Percentiles rank a stretch among this genome's conserved stretches.
phyloP scores from a whole-genome alignment of 2,888 invertebrate species.

The Cepaea hortensis region DNA sequence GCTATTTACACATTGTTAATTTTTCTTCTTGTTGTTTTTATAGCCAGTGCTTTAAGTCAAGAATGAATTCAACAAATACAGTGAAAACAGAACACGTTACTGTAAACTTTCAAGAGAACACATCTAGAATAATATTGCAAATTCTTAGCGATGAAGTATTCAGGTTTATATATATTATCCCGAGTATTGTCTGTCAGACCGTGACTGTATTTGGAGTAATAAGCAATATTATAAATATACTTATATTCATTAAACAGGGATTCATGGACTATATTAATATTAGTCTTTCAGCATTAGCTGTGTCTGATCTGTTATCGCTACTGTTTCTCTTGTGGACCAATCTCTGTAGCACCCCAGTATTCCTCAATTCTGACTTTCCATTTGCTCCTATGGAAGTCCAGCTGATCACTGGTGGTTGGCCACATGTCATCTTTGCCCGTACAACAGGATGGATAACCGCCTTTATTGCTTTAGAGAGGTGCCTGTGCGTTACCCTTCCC shows the following conservation, averaged over 20 bases:
- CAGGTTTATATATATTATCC: background rate
- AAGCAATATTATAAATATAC: slow-evolving; percentile 6
- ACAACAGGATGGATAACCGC: slow-evolving; percentile 28
- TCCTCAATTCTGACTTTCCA: background rate
- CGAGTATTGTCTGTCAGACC: background rate
- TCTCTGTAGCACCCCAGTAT: background rate
- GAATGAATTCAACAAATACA: background rate
- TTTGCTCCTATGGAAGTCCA: background rate
- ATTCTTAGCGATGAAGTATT: background rate
- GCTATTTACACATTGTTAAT: too few species aligned
- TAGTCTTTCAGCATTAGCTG: slow-evolving; percentile 11
- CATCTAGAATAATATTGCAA: background rate
- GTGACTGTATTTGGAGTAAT: background rate
- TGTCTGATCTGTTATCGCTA: slow-evolving; percentile 5
- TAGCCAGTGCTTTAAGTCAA: too few species aligned
- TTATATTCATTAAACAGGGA: slow-evolving; percentile 19
- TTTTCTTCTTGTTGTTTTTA: too few species aligned
- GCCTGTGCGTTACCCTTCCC: slow-evolving; percentile 13
- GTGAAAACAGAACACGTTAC: background rate
- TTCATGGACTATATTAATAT: slow-evolving; percentile 24
- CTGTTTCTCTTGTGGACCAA: slow-evolving; percentile 9
- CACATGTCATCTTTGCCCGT: slow-evolving; percentile 11
- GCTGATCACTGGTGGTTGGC: slow-evolving; percentile 10
- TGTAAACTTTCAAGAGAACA: background rate
- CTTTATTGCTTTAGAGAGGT: slow-evolving; percentile 4